phyloP scores from a whole-genome alignment of 2,797 vertebrate genomes.

The Buphagus erythrorhynchus region DNA sequence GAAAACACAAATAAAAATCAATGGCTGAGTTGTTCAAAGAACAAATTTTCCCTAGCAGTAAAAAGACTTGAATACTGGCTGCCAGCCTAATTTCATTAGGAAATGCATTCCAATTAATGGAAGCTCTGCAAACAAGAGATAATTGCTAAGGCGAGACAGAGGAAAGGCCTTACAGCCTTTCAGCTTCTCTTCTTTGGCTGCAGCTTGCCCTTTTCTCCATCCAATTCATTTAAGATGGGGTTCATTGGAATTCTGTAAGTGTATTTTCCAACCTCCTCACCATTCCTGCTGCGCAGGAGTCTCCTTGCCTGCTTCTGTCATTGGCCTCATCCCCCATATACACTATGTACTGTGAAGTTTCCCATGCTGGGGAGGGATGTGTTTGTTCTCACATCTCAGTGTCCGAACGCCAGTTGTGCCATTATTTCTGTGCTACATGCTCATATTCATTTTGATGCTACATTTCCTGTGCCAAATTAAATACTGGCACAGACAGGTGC shows the following conservation, averaged over 20 bases:
- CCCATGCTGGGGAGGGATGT: background rate
- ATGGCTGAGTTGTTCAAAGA: slow-evolving; percentile 66
- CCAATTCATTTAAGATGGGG: background rate
- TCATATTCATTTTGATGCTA: slow-evolving; percentile 45
- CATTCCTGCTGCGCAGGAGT: background rate
- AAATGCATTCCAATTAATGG: slow-evolving; percentile 70
- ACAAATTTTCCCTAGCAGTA: slow-evolving; percentile 66
- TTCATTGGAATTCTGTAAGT: background rate
- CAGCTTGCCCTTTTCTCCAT: background rate
- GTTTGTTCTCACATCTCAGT: background rate
- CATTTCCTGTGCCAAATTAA: slow-evolving; percentile 41
- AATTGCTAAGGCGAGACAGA: slow-evolving; percentile 56
- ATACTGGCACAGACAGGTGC: slow-evolving; percentile 57
- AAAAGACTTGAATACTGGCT: slow-evolving; percentile 68
- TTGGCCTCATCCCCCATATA: background rate
- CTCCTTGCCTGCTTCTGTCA: background rate
- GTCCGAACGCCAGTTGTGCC: slow-evolving; percentile 1
- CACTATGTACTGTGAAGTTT: background rate
- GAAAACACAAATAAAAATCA: slow-evolving; percentile 75
- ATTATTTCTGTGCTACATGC: slow-evolving; percentile 40
- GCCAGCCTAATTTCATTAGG: slow-evolving; percentile 69
- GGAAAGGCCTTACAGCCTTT: slow-evolving; percentile 38
- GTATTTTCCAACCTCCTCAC: background rate
- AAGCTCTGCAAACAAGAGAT: slow-evolving; percentile 68
- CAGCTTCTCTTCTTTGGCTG: background rate